Evolutionary conservation across 2,797 vertebrate genomes (phyloP).

Genomic region (Poecilia wingei): DNA sequence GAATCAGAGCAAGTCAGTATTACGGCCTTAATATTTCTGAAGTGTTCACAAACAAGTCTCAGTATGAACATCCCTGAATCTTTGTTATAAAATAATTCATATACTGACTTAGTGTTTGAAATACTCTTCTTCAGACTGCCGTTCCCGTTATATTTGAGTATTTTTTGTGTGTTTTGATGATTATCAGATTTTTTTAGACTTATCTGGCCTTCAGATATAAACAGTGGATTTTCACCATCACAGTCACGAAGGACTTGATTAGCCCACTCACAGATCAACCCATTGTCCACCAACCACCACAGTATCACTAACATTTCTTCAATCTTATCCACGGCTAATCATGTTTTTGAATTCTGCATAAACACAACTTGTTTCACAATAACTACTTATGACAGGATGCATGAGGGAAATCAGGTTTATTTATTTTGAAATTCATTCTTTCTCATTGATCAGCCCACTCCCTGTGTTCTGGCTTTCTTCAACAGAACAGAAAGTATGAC

Average conservation of each 20-base stretch:
- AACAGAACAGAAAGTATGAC: background rate
- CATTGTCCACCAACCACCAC: background rate
- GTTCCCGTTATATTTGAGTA: background rate
- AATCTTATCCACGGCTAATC: background rate
- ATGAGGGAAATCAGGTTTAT: background rate
- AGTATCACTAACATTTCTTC: background rate
- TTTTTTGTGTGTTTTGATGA: too few species aligned
- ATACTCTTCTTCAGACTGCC: background rate
- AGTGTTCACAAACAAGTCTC: background rate
- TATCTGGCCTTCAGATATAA: background rate
- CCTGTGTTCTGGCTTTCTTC: background rate
- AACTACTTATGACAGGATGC: background rate
- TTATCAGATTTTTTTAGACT: background rate
- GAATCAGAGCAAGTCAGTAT: background rate
- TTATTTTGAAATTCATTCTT: too few species aligned
- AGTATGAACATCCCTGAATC: background rate
- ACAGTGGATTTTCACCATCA: background rate
- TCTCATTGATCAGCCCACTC: background rate
- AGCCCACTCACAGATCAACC: background rate
- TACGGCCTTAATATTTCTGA: background rate
- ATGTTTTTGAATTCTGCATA: background rate
- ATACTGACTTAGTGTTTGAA: background rate
- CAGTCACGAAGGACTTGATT: too few species aligned
- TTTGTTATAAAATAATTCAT: background rate
- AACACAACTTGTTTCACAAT: background rate